Evolutionary conservation across 2,113 vertebrate genomes (phyloP).

Genomic region (Gallinago media): DNA sequence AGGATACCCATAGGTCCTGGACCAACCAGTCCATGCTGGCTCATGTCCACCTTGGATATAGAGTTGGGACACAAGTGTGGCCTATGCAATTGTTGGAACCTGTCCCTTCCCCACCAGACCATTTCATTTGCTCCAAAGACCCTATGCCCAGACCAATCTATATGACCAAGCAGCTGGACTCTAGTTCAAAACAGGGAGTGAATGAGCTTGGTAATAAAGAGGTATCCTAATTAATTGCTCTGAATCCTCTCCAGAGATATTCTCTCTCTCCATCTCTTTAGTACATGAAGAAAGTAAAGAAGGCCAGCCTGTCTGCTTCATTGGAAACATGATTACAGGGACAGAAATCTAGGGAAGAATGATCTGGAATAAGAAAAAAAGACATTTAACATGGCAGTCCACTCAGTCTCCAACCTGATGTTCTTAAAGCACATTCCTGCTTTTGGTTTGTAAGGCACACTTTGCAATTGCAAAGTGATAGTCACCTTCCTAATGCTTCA

Average conservation of each 20-base stretch:
- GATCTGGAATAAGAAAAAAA: background rate
- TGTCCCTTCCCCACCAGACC: background rate
- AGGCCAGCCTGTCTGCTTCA: background rate
- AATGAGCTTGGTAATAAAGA: background rate
- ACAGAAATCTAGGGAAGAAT: background rate
- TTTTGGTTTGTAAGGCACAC: accelerated
- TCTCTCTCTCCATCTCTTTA: background rate
- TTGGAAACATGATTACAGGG: background rate
- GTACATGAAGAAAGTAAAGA: background rate
- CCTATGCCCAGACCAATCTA: background rate
- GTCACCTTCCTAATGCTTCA: background rate
- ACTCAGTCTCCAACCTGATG: accelerated
- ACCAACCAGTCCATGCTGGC: background rate
- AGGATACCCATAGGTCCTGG: background rate
- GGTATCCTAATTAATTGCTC: background rate
- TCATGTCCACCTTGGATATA: background rate
- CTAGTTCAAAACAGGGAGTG: background rate
- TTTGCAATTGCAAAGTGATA: background rate
- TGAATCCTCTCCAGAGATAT: background rate
- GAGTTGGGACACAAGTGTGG: background rate
- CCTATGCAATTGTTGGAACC: background rate
- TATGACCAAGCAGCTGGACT: background rate
- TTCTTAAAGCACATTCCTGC: background rate
- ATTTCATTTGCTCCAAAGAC: background rate
- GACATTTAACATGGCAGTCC: background rate